Conservation (phyloP, 2,113 vertebrate species). For the Semnornis frantzii region DNA sequence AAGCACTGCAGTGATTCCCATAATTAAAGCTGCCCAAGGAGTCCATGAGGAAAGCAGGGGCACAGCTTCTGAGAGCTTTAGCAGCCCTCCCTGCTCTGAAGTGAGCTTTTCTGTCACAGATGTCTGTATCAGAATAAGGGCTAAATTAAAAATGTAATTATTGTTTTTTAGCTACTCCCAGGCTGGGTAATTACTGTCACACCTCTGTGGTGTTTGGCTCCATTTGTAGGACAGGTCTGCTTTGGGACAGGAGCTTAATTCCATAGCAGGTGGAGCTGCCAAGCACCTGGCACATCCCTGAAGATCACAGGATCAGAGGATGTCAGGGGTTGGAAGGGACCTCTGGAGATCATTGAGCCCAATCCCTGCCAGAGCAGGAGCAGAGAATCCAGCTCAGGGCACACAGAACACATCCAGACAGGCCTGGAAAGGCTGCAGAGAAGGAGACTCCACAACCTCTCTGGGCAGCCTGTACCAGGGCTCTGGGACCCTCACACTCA, state of each 20-base stretch:
- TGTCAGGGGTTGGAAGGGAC: too few relatives aligned
- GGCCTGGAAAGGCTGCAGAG: too few relatives aligned
- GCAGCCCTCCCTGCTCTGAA: not conserved
- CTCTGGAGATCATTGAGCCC: not conserved
- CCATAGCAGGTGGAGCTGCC: not conserved
- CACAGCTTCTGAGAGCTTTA: not conserved
- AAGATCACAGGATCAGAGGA: not conserved
- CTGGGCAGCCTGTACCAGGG: too few relatives aligned
- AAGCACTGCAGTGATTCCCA: not conserved
- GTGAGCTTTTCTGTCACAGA: not conserved
- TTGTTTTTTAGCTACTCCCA: not conserved
- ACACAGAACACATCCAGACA: too few relatives aligned
- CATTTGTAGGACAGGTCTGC: not conserved
- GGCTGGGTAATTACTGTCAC: not conserved
- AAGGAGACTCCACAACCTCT: too few relatives aligned
- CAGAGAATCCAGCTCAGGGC: too few relatives aligned
- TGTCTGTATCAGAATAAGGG: not conserved
- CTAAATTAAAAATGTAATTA: slow-evolving; percentile 23
- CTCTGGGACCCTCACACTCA: too few relatives aligned
- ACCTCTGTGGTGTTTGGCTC: not conserved
- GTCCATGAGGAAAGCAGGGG: not conserved
- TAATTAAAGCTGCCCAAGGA: too few relatives aligned
- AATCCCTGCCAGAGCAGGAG: not conserved
- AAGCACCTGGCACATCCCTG: not conserved
- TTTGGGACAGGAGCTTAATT: not conserved